Conservation (phyloP, 2,888 invertebrate species). For the Eumerus sabulonum region DNA sequence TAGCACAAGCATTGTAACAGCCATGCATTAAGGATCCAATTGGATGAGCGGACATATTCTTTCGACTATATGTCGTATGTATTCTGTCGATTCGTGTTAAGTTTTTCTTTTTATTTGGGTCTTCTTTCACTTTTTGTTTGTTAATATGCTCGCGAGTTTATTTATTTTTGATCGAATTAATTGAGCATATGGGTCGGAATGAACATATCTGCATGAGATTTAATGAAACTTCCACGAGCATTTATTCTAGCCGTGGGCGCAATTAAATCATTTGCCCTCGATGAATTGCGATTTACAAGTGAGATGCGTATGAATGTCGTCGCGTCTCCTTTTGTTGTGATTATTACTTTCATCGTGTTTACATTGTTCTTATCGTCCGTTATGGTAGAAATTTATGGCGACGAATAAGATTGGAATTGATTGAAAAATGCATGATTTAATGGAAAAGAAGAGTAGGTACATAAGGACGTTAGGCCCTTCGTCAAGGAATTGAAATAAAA, state of each 20-base stretch:
- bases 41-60: conserved; percentile 3
- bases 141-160: conserved; percentile 39
- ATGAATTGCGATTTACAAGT: conserved; percentile 57
- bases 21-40: conserved; percentile 3
- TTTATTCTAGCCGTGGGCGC: conserved; percentile 28
- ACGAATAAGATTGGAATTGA: no score
- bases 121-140: conserved; percentile 3
- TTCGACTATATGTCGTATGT: background rate
- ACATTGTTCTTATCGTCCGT: no score
- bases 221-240: conserved; percentile 54
- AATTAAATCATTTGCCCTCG: conserved; percentile 60
- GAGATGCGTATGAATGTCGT: conserved; percentile 32
- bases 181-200: conserved; percentile 53
- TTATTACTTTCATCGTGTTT: background rate
- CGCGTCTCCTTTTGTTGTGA: background rate
- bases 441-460: no score
- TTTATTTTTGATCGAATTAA: conserved; percentile 52
- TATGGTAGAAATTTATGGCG: no score
- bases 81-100: conserved; percentile 2
- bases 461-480: no score
- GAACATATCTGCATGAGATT: conserved; percentile 52
- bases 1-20: background rate
- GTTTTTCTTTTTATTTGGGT: background rate
- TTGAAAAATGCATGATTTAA: no score
- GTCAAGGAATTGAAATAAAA: no score